phyloP scores from a whole-genome alignment of 1,140 invertebrate genomes.

The Drosophila ficusphila region DNA sequence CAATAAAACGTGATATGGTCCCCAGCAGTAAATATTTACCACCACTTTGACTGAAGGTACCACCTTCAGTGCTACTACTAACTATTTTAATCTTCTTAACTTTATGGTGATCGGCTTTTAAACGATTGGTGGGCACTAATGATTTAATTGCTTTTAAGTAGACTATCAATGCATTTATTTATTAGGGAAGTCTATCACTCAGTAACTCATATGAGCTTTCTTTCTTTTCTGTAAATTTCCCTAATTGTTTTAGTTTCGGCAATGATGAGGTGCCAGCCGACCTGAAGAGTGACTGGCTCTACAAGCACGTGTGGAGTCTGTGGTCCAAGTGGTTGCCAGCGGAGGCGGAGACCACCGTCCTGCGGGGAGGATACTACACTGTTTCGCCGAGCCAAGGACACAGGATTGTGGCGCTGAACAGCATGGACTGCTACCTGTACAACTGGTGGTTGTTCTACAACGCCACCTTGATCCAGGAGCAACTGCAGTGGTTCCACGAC shows the following conservation, averaged over 20 bases:
- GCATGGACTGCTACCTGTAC: slow-evolving; percentile 88
- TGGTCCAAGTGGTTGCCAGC: slow-evolving; percentile 88
- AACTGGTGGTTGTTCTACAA: slow-evolving; percentile 87
- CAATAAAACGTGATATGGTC: not conserved
- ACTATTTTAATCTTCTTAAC: not conserved
- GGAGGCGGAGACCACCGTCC: slow-evolving; percentile 86
- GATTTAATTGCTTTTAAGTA: not conserved
- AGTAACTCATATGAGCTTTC: no score
- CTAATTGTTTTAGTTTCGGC: slow-evolving; percentile 40
- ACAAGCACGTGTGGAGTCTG: slow-evolving; percentile 87
- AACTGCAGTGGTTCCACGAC: slow-evolving; percentile 91
- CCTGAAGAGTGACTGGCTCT: slow-evolving; percentile 87
- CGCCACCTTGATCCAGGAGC: slow-evolving; percentile 83
- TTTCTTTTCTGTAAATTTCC: not conserved
- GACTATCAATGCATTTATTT: not conserved
- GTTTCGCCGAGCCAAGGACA: slow-evolving; percentile 87
- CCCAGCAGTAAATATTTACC: not conserved
- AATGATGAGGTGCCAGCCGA: slow-evolving; percentile 76
- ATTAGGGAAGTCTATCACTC: no score
- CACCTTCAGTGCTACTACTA: not conserved
- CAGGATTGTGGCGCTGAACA: slow-evolving; percentile 90
- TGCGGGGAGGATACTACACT: slow-evolving; percentile 89
- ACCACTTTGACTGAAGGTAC: not conserved
- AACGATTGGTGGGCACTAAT: not conserved
- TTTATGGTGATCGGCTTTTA: not conserved